Evolutionary conservation across 2,888 invertebrate genomes (phyloP).

Genomic region (Orthonychiurus folsomi): DNA sequence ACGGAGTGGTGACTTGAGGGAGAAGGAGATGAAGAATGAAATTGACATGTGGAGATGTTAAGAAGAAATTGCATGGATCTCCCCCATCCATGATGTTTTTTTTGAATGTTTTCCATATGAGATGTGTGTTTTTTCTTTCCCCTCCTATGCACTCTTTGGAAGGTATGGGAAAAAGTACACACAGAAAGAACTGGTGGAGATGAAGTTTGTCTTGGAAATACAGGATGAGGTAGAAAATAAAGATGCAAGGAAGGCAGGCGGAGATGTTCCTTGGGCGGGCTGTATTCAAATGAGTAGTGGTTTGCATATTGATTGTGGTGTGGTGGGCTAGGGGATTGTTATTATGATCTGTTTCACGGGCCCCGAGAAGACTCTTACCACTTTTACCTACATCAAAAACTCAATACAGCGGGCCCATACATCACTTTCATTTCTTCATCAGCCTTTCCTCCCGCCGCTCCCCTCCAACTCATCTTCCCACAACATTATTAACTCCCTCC

Average conservation of each 20-base stretch:
- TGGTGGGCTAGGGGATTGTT: slow-evolving; percentile 13
- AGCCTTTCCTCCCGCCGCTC: not conserved
- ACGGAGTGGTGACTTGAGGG: too few relatives aligned
- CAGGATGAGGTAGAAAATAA: slow-evolving; percentile 9
- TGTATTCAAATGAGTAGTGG: slow-evolving; percentile 34
- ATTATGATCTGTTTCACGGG: slow-evolving; percentile 33
- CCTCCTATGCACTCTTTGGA: not conserved
- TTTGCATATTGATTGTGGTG: slow-evolving; percentile 35
- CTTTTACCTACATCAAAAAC: slow-evolving; percentile 34
- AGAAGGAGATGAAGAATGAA: not conserved
- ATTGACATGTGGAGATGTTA: not conserved
- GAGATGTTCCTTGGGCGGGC: slow-evolving; percentile 1
- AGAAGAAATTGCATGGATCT: not conserved
- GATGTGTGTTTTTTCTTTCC: not conserved
- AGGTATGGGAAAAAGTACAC: not conserved
- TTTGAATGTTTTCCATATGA: too few relatives aligned
- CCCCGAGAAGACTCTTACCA: slow-evolving; percentile 31
- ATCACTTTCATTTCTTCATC: slow-evolving; percentile 21
- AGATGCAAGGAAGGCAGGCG: slow-evolving; percentile 2
- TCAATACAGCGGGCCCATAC: slow-evolving; percentile 27
- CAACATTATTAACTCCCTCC: slow-evolving; percentile 1
- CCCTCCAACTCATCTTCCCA: not conserved
- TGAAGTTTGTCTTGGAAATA: too few relatives aligned
- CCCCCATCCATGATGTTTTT: too few relatives aligned
- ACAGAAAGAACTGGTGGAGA: not conserved